Base-by-base conservation (phyloP, 2,113 vertebrate species). In the Rhineura floridana region DNA sequence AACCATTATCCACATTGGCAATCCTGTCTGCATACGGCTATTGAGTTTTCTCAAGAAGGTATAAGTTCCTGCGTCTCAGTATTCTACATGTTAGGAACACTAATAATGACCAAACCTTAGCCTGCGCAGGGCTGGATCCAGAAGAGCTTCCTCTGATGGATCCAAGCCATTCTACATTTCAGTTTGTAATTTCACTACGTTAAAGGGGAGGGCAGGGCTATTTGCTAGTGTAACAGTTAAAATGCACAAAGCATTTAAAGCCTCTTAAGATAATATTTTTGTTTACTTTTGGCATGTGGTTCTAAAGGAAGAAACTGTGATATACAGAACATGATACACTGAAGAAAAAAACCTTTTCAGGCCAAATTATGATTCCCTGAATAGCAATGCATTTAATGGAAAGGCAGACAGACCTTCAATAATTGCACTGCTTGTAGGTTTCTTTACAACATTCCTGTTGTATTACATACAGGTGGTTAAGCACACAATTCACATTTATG, bases 381-480 rank as follows among this genome's bases (percentile, higher is more conserved):
- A 89, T 81, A 85, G 85, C 84, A 88, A 59, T 4, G 13, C 9
- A 86, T 83, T 33, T 46, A 88, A 88, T n/a, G 65, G 65, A 89
- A 83, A 90, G 89, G 25, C 55, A 89, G 83, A 87, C 73, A 36
- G 73, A 77, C 0, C 23, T 55, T 67, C 36, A 50, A 15, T 46
- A 48, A 91, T 87, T 86, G 82, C 69, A 12, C 65, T 91, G 42
- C 88, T 91, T 81, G 67, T 69, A 70, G 83, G 91, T 83, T 78
- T 91, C 93, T 89, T 87, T 73, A 88, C 92, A 85, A 55, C 85
- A 90, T 94, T 93, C 87, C 83, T 91, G 4, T 48, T 85, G 48
- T 89, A 94, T 94, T 93, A 82, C 52, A 84, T 88, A 62, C 59
- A 90, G 89, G 87, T 92, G 90, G 84, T 73, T 52, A 90, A 91